Conservation (phyloP, 2,797 vertebrate species). For the Rhincodon typus region DNA sequence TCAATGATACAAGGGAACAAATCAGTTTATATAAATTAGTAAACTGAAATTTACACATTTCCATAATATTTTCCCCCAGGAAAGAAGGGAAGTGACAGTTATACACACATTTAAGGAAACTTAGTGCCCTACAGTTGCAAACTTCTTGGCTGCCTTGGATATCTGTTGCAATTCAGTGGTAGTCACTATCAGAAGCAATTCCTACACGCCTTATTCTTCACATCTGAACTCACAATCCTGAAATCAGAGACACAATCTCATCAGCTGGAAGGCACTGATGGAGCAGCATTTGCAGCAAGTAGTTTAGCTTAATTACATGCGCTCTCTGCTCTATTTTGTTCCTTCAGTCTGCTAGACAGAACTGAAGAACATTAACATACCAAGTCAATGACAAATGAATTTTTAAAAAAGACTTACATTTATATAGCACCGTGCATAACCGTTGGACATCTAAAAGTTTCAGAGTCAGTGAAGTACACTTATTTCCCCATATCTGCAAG, state of each 20-base stretch:
- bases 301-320: no score
- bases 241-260: background rate
- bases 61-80: no score
- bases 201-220: background rate
- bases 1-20: background rate
- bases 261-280: no score
- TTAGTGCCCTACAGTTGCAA: background rate
- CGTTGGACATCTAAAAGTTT: no score
- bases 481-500: no score
- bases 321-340: background rate
- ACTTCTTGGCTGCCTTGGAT: background rate
- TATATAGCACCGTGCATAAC: no score
- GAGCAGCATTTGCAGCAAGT: no score
- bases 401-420: no score
- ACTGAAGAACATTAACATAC: background rate
- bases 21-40: background rate
- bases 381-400: background rate
- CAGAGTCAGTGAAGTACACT: no score
- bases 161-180: background rate
- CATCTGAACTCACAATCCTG: background rate
- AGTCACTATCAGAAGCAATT: background rate
- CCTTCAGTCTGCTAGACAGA: background rate
- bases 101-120: background rate
- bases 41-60: background rate
- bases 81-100: background rate